A percentile compares a stretch with the other conserved stretches of the same genome.
These are phyloP conservation scores for Anneissia japonica DNA, from an alignment of 35 echinoderm and acorn worm genomes.

Conservation along the genomic window DNA sequence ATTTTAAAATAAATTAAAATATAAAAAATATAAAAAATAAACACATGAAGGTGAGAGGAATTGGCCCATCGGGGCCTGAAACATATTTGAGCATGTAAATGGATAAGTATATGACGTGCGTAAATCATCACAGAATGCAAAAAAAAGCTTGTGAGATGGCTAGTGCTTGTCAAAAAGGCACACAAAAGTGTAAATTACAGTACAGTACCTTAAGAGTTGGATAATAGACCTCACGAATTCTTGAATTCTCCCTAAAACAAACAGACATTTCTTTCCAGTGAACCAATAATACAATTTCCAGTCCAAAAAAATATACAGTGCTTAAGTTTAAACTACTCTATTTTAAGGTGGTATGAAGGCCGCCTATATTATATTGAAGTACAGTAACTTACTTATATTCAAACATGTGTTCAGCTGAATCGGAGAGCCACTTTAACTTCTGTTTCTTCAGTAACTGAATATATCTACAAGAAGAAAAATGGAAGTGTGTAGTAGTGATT, in stretches of 20 bases:
- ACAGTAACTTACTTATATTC: conserved; percentile 82
- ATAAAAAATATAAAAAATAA: too few relatives aligned
- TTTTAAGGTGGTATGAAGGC: not conserved
- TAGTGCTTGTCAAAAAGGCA: too few relatives aligned
- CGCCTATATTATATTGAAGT: not conserved
- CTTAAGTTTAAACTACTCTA: not conserved
- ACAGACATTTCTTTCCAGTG: not conserved
- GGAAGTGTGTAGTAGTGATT: too few relatives aligned
- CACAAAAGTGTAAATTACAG: too few relatives aligned
- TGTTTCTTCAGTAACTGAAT: conserved; percentile 80
- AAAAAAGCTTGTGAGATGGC: too few relatives aligned
- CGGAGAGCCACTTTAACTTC: conserved; percentile 80
- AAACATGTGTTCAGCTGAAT: conserved; percentile 69
- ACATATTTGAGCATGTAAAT: too few relatives aligned
- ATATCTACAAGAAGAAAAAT: conserved; percentile 49
- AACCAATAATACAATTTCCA: not conserved
- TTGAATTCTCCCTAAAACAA: conserved; percentile 23
- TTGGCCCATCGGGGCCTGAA: too few relatives aligned
- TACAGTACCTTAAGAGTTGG: conserved; percentile 74
- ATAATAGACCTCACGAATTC: conserved; percentile 55
- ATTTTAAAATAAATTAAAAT: too few relatives aligned
- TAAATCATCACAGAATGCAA: too few relatives aligned
- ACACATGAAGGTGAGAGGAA: too few relatives aligned
- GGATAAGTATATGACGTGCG: too few relatives aligned
- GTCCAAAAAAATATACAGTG: not conserved